A percentile compares a stretch with the other conserved stretches of the same genome.
These are phyloP conservation scores for Xenus cinereus DNA, from an alignment of 2,113 vertebrate species.

Conservation along the genomic window DNA sequence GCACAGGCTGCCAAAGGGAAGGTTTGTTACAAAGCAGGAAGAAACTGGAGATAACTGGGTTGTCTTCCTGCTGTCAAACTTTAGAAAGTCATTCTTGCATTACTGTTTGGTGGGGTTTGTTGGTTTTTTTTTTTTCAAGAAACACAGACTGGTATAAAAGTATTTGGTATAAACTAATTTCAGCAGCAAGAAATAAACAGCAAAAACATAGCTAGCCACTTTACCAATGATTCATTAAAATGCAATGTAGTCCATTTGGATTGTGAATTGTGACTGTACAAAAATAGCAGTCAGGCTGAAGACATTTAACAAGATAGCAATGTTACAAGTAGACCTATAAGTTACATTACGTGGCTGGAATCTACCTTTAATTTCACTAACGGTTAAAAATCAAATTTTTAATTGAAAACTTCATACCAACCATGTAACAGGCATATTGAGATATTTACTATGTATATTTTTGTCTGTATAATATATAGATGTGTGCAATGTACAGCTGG, in stretches of 20 bases:
- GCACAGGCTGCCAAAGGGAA: background rate
- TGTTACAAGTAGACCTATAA: background rate
- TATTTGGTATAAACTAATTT: background rate
- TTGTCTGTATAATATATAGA: background rate
- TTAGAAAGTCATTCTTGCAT: background rate
- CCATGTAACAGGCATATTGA: background rate
- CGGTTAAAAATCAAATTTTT: background rate
- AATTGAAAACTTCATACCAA: background rate
- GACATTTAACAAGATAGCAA: background rate
- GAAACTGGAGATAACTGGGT: background rate
- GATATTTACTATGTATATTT: background rate
- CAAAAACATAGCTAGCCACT: background rate
- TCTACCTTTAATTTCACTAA: background rate
- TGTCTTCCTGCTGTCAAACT: background rate
- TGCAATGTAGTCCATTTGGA: background rate
- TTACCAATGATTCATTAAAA: conserved; percentile 28
- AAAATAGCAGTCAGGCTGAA: conserved; percentile 14
- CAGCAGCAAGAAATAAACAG: background rate
- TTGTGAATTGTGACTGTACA: background rate
- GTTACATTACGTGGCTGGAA: background rate
- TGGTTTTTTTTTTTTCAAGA: background rate
- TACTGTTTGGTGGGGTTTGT: background rate
- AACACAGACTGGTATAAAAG: background rate
- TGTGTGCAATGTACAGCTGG: background rate
- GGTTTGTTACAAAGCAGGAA: background rate